Conservation (phyloP, 2,888 invertebrate species). For the Lagria hirta region DNA sequence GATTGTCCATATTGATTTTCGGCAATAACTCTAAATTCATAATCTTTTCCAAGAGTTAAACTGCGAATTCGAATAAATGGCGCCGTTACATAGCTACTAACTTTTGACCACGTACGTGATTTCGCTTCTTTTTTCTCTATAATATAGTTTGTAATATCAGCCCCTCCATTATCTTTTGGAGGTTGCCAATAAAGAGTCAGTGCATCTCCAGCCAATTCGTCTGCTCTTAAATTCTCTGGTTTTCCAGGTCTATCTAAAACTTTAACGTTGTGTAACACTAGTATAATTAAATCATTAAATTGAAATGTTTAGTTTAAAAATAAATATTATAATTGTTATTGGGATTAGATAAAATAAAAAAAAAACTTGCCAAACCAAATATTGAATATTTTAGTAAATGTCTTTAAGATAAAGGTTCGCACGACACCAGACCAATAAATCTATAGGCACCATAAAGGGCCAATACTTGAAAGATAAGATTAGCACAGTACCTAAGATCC, state of each 20-base stretch:
- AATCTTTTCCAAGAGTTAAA: slow-evolving; percentile 85
- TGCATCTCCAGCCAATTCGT: slow-evolving; percentile 93
- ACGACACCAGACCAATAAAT: too few relatives aligned
- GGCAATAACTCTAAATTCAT: slow-evolving; percentile 97
- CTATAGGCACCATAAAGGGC: too few relatives aligned
- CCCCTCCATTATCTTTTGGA: slow-evolving; percentile 95
- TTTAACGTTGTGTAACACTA: too few relatives aligned
- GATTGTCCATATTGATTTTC: slow-evolving; percentile 98
- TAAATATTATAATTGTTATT: too few relatives aligned
- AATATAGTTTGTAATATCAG: slow-evolving; percentile 92
- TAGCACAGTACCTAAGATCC: too few relatives aligned
- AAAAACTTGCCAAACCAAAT: too few relatives aligned
- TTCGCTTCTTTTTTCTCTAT: slow-evolving; percentile 91
- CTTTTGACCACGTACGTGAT: slow-evolving; percentile 82
- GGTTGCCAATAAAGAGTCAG: slow-evolving; percentile 96
- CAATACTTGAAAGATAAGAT: too few relatives aligned
- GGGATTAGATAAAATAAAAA: too few relatives aligned
- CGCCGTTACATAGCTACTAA: slow-evolving; percentile 89
- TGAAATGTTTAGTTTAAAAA: too few relatives aligned
- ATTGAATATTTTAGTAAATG: too few relatives aligned
- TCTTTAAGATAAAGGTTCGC: too few relatives aligned
- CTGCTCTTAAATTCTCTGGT: slow-evolving; percentile 88
- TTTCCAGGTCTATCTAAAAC: slow-evolving; percentile 91
- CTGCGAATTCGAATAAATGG: slow-evolving; percentile 90
- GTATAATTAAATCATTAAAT: too few relatives aligned